phyloP scores from a whole-genome alignment of 2,797 vertebrate species.

The Triplophysa bombifrons region DNA sequence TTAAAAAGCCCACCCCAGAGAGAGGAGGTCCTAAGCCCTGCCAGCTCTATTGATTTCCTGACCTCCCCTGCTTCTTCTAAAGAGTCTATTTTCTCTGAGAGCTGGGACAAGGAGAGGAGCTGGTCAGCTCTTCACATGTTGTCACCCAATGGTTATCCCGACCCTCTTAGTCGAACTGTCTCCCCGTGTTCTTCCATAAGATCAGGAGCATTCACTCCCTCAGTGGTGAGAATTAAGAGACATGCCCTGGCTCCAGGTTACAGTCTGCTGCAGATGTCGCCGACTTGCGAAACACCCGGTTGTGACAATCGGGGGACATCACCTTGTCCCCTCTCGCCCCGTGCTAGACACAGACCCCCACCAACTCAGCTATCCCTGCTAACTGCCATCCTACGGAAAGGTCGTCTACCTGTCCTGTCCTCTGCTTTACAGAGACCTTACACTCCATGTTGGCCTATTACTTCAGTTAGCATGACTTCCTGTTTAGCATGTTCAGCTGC shows the following conservation, averaged over 20 bases:
- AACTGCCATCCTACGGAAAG: slow-evolving; percentile 93
- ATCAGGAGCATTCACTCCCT: slow-evolving; percentile 76
- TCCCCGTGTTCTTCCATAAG: slow-evolving; percentile 74
- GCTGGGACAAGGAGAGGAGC: slow-evolving; percentile 66
- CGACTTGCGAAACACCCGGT: slow-evolving; percentile 77
- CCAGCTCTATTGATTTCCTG: slow-evolving; percentile 66
- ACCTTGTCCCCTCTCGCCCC: slow-evolving; percentile 67
- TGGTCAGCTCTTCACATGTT: slow-evolving; percentile 58
- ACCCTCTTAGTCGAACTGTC: slow-evolving; percentile 65
- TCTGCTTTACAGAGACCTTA: slow-evolving; percentile 73
- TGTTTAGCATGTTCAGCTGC: slow-evolving; percentile 77
- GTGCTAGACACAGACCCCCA: slow-evolving; percentile 70
- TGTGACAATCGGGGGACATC: slow-evolving; percentile 75
- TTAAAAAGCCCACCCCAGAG: slow-evolving; percentile 56
- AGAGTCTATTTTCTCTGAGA: slow-evolving; percentile 75
- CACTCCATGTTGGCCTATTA: slow-evolving; percentile 80
- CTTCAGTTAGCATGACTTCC: slow-evolving; percentile 70
- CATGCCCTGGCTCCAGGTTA: slow-evolving; percentile 85
- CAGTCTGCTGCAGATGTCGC: slow-evolving; percentile 78
- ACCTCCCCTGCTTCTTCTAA: slow-evolving; percentile 73
- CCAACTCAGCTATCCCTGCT: slow-evolving; percentile 89
- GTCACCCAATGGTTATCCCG: slow-evolving; percentile 63
- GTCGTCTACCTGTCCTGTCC: slow-evolving; percentile 77
- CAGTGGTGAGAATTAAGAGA: slow-evolving; percentile 78
- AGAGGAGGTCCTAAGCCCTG: slow-evolving; percentile 62